These are phyloP conservation scores for Drosophila kuntzei DNA, from an alignment of 2,888 invertebrate species.

Conservation along the genomic window DNA sequence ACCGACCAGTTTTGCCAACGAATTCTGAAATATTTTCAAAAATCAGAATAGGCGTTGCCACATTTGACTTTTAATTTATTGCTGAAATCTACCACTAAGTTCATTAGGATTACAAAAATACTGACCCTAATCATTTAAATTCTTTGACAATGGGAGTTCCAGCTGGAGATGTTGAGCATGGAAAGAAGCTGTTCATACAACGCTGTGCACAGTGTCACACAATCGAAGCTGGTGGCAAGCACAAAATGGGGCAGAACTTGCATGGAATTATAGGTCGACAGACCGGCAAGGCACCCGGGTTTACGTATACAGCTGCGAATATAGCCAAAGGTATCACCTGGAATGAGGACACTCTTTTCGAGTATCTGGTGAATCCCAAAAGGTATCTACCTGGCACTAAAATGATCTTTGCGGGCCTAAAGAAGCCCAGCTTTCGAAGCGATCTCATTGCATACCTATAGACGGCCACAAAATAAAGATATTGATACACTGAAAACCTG, in stretches of 20 bases:
- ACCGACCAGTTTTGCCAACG: too few relatives aligned
- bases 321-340: constrained; percentile 99
- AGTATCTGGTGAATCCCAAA: constrained; percentile 99
- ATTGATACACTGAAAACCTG: background rate
- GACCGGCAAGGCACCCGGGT: constrained; percentile 97
- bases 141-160: constrained; percentile 87
- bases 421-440: constrained; percentile 96
- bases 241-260: constrained; percentile 99
- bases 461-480: constrained; percentile 86
- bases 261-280: constrained; percentile 96
- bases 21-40: background rate
- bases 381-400: constrained; percentile 99
- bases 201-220: constrained; percentile 99
- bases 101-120: background rate
- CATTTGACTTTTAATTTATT: constrained; percentile 5
- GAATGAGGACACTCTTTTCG: constrained; percentile 96
- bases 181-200: constrained; percentile 98
- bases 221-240: constrained; percentile 97
- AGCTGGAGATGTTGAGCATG: constrained; percentile 97
- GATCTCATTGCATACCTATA: constrained; percentile 98
- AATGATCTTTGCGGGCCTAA: constrained; percentile 99
- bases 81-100: background rate
- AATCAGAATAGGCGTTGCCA: constrained; percentile 1
- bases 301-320: constrained; percentile 97
- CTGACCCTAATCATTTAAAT: background rate